Conservation (phyloP, 2,888 invertebrate genomes). For the Ptilodon capucinus region DNA sequence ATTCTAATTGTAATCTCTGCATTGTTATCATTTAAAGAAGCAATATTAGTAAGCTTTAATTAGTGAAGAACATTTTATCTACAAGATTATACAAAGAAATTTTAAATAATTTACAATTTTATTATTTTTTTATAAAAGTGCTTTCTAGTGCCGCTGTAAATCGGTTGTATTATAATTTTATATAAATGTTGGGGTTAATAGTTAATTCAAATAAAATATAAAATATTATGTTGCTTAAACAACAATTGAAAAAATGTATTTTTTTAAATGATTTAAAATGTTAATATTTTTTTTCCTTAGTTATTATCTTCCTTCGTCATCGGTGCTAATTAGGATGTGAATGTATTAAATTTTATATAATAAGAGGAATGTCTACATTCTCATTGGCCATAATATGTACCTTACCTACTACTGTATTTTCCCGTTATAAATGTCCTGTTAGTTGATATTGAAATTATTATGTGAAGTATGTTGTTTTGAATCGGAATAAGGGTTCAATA, state of each 20-base stretch:
- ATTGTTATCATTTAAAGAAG: not conserved
- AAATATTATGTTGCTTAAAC: not conserved
- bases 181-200: no score
- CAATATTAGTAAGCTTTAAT: not conserved
- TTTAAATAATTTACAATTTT: no score
- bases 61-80: not conserved
- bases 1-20: not conserved
- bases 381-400: constrained; percentile 34
- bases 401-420: constrained; percentile 21
- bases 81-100: not conserved
- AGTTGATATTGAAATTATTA: constrained; percentile 18
- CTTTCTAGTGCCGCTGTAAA: no score
- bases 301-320: not conserved
- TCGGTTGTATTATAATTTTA: no score
- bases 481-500: constrained; percentile 24
- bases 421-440: constrained; percentile 8
- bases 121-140: no score
- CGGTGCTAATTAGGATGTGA: not conserved
- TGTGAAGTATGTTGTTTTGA: constrained; percentile 17
- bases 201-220: no score
- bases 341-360: not conserved
- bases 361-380: constrained; percentile 22
- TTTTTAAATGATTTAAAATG: not conserved
- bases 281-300: not conserved
- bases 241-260: not conserved